Conservation (phyloP, 2,888 invertebrate genomes). For the Dyspetes luteomarginatus region DNA sequence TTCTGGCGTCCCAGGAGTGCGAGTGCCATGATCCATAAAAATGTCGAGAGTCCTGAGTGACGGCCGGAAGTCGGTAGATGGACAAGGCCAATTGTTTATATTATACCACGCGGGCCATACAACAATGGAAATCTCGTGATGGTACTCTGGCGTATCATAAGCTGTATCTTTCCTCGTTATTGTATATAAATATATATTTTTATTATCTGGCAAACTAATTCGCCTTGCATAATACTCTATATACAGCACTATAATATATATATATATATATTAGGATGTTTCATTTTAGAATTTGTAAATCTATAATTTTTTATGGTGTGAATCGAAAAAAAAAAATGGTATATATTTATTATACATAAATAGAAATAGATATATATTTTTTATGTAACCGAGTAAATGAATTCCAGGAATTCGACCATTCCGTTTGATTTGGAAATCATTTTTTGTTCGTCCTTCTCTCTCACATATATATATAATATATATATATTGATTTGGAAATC, state of each 20-base stretch:
- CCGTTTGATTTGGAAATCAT: conserved; percentile 74
- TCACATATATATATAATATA: neutral
- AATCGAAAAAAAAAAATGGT: too few relatives aligned
- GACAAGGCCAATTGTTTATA: conserved; percentile 83
- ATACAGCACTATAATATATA: conserved; percentile 5
- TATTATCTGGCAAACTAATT: conserved; percentile 52
- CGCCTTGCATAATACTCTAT: conserved; percentile 19
- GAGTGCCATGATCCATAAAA: conserved; percentile 82
- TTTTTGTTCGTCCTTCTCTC: conserved; percentile 40
- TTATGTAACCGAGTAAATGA: too few relatives aligned
- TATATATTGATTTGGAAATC: conserved; percentile 72
- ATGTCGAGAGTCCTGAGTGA: conserved; percentile 82
- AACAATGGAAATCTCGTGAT: conserved; percentile 79
- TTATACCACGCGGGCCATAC: conserved; percentile 74
- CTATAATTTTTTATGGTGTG: too few relatives aligned
- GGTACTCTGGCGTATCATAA: conserved; percentile 68
- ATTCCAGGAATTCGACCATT: conserved; percentile 81
- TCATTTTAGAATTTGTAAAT: too few relatives aligned
- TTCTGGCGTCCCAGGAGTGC: conserved; percentile 59
- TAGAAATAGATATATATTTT: neutral
- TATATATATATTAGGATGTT: conserved; percentile 29
- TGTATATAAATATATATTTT: conserved; percentile 16
- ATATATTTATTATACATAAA: neutral
- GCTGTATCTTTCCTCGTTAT: conserved; percentile 27
- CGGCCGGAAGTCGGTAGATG: conserved; percentile 82